Evolutionary conservation across 2,888 invertebrate genomes (phyloP).

Genomic region (Caenorhabditis zanzibari): DNA sequence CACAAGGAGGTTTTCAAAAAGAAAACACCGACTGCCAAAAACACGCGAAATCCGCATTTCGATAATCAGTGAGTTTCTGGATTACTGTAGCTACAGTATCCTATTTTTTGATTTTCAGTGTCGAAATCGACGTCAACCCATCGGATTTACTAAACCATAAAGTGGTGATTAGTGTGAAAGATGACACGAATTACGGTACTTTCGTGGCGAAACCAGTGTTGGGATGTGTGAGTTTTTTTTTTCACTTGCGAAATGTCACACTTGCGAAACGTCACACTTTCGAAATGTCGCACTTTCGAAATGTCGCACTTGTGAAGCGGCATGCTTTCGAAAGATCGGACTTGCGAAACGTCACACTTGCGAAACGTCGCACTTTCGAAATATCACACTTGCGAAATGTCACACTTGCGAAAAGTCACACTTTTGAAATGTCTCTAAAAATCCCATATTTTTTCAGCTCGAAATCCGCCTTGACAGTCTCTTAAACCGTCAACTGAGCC

Average conservation of each 20-base stretch:
- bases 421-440: too few species aligned
- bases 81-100: background rate
- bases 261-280: too few species aligned
- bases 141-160: conserved; percentile 79
- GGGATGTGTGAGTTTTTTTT: conserved; percentile 77
- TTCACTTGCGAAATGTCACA: too few species aligned
- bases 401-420: too few species aligned
- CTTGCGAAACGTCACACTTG: too few species aligned
- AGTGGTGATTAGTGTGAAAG: conserved; percentile 81
- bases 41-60: conserved; percentile 76
- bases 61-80: conserved; percentile 76
- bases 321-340: too few species aligned
- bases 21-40: conserved; percentile 73
- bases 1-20: conserved; percentile 73
- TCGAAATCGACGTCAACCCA: conserved; percentile 79
- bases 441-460: conserved; percentile 67
- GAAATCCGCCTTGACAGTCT: conserved; percentile 76
- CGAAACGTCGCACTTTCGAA: too few species aligned
- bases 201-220: conserved; percentile 78
- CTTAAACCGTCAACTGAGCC: conserved; percentile 63
- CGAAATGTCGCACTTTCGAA: too few species aligned
- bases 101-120: conserved; percentile 66
- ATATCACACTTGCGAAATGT: too few species aligned
- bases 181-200: conserved; percentile 80
- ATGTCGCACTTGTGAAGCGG: too few species aligned